Evolutionary conservation across 2,113 vertebrate genomes (phyloP).

Genomic region (Aix galericulata): DNA sequence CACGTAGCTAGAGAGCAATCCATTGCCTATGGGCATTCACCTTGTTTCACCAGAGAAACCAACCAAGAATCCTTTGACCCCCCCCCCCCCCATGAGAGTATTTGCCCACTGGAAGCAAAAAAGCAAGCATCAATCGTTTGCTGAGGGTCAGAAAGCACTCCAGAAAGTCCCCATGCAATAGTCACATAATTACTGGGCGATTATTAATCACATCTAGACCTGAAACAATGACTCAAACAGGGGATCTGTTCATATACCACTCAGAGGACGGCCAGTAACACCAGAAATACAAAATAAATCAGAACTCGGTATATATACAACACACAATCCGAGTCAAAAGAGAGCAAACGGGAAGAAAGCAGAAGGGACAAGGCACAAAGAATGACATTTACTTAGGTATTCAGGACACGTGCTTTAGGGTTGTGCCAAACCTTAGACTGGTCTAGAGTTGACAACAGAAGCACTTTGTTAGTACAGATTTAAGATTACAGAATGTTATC

Average conservation of each 20-base stretch:
- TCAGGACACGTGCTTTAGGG: neutral
- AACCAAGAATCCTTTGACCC: neutral
- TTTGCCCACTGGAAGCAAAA: neutral
- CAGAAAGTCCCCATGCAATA: neutral
- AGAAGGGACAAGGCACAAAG: neutral
- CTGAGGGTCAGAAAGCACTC: neutral
- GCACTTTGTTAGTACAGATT: neutral
- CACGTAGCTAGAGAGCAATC: neutral
- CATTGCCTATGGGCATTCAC: neutral
- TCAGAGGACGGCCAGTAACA: neutral
- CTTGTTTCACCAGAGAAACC: neutral
- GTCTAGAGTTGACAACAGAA: neutral
- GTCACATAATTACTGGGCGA: neutral
- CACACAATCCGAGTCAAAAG: neutral
- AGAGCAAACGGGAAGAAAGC: neutral
- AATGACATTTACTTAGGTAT: neutral
- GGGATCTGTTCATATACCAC: neutral
- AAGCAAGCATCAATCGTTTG: neutral
- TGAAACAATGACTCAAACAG: neutral
- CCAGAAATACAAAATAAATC: neutral
- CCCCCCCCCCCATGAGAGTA: neutral
- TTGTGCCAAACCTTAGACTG: neutral
- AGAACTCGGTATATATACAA: neutral
- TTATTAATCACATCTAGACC: neutral
- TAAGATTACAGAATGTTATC: neutral